Conservation (phyloP, 2,113 vertebrate genomes). For the Psittacula cyanocephala region DNA sequence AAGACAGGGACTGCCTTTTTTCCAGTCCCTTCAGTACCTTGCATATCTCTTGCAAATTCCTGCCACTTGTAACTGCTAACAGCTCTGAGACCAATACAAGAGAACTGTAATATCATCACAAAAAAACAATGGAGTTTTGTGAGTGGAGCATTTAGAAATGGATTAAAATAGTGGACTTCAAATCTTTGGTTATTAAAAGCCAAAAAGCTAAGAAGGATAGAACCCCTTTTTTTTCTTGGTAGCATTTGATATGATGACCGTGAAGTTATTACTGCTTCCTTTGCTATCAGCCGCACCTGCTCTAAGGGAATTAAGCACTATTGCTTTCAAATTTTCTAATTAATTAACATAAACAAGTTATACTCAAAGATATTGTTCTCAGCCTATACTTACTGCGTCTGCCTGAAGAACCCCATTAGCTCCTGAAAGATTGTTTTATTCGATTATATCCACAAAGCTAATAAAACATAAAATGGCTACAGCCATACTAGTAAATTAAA, state of each 20-base stretch:
- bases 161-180: background rate
- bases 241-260: background rate
- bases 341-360: background rate
- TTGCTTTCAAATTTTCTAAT: background rate
- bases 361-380: background rate
- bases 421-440: background rate
- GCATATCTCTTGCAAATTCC: background rate
- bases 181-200: background rate
- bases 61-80: background rate
- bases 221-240: background rate
- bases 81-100: background rate
- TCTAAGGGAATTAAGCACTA: background rate
- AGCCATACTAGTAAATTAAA: background rate
- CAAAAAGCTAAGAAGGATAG: background rate
- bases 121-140: background rate
- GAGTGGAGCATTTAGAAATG: background rate
- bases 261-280: background rate
- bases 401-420: background rate
- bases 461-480: background rate
- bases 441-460: background rate
- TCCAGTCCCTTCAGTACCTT: background rate
- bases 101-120: background rate
- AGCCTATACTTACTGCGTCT: background rate
- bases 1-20: background rate
- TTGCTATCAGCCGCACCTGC: background rate